Base-by-base conservation (phyloP, 92 coral and sea anemone genomes). In the Heliopora coerulea region DNA sequence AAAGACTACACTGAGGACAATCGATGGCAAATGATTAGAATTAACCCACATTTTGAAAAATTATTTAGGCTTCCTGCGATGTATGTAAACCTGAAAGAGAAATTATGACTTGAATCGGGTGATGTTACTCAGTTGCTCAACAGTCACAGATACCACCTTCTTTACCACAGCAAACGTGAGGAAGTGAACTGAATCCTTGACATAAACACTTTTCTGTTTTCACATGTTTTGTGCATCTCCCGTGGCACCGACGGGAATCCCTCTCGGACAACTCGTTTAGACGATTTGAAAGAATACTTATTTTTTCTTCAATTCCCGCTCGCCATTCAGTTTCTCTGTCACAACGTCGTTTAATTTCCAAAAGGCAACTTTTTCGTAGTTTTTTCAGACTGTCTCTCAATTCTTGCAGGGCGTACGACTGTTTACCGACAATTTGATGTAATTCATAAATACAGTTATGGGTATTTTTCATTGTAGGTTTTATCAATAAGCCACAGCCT, bases 151-250 rank as follows among this genome's bases (percentile, higher is more conserved):
- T 29, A 18, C 96, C 91, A 2, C 97, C 90, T 54, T 83, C 65
- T 3, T 74, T 84, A 0, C 97, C 97, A 44, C 97, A 92, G 57
- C 97, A 92, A 2, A 96, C 81, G 58, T 92, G 97, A 14, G 92
- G 85, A 37, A 57, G 28, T 0, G 77, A 52, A n/a, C 76, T 83
- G 75, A 92, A 89, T 19, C 97, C 97, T 8, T 87, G 92, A 73
- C 97, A 89, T 60, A 92, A 82, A 75, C 97, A 92, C 54, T 85
- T 92, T 26, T 83, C 82, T 3, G 97, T 92, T 54, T 88, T 81
- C 24, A 86, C 86, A 61, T 92, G 97, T 64, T 92, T 89, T 13
- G 79, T 31, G 31, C 97, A 92, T 46, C 66, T 76, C 20, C 97
- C 97, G 1, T 78, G 64, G 32, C 97, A 92, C 57, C 86, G 65